Evolutionary conservation across 2,888 invertebrate genomes (phyloP), one percentile per base, ranked within the genome.

Genomic region (Galerucella pusilla): DNA sequence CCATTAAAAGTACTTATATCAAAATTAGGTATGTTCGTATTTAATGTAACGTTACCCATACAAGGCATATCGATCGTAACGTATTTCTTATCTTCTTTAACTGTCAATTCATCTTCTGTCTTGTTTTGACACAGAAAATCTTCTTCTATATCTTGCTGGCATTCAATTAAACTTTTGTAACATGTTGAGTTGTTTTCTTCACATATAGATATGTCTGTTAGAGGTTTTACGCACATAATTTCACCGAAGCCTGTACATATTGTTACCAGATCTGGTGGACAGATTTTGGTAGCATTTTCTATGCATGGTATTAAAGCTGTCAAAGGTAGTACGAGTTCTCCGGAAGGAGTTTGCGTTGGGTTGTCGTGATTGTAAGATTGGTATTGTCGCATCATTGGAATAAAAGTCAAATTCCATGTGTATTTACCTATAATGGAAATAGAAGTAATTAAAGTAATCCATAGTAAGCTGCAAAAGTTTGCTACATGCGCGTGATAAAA

Each of bases 181-280:
- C 84, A 85, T 12, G 81, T 81, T 1, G 81, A 80, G 16, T 82
- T 81, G 72, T 61, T 75, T 52, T 82, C 81, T 25, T 78, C 79
- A 68, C 85, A 85, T 59, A 83, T 83, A n/a, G 74, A 70, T 0
- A 83, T 80, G 16, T 82, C 75, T 0, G 79, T 70, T 16, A 82
- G 76, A 7, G 81, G 77, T 45, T 82, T 81, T n/a, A 86, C 82
- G 76, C 87, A 87, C 75, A 87, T 79, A 68, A 86, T 84, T 61
- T 85, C 84, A 35, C 81, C 83, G 72, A 84, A 84, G 1, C 83
- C 80, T 2, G 86, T 86, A 75, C 87, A 87, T 25, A 86, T 80
- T 0, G 85, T 83, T 20, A 81, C 80, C 2, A 85, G 80, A 20
- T 84, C 83, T 20, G 84, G 83, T 12, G 82, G 82, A 76, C 87